Base-by-base conservation (phyloP, 1,140 invertebrate genomes). In the Drosophila yakuba region DNA sequence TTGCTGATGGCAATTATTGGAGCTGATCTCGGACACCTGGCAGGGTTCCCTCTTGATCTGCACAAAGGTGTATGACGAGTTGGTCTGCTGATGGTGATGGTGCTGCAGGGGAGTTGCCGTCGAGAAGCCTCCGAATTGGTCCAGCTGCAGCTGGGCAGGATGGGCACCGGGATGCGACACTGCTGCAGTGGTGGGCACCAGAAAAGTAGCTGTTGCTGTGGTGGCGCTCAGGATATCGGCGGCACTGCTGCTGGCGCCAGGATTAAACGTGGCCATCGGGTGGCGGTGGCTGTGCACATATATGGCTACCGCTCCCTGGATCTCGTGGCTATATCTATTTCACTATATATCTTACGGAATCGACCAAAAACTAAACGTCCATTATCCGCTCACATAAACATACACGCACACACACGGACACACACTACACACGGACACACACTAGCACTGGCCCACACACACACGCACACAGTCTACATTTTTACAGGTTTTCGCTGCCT, bases 11-110 rank as follows among this genome's bases (percentile, higher is more conserved):
- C 78, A 84, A 74, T 94, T 93, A 69, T 94, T 93, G 57, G 94
- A 95, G 28, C 94, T 95, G n/a, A 95, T 94, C 82, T 95, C 95
- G 55, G 94, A 94, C 54, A 95, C 94, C 92, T 95, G 95, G 80
- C 94, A 95, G 12, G 94, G 94, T 85, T 95, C 94, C 43, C 94
- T 93, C 83, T 95, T 95, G 8, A 95, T 94, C 69, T 93, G 93
- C 35, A 93, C 81, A 63, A 92, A 92, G n/a, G 91, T 92, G 56
- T 92, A 91, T 17, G 90, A 90, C 4, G 89, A 92, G 58, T 86
- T 90, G 23, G 90, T 90, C 60, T 88, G 89, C 71, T 90, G 84
- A 32, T 82, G 89, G 55, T 82, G 86, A 17, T 74, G 85, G 36
- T 84, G 86, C 7, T 81, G 86, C 25, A 54, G 50, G 20, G 60